Evolutionary conservation across 2,888 invertebrate species (phyloP).

Genomic region (Eurytoma californica): DNA sequence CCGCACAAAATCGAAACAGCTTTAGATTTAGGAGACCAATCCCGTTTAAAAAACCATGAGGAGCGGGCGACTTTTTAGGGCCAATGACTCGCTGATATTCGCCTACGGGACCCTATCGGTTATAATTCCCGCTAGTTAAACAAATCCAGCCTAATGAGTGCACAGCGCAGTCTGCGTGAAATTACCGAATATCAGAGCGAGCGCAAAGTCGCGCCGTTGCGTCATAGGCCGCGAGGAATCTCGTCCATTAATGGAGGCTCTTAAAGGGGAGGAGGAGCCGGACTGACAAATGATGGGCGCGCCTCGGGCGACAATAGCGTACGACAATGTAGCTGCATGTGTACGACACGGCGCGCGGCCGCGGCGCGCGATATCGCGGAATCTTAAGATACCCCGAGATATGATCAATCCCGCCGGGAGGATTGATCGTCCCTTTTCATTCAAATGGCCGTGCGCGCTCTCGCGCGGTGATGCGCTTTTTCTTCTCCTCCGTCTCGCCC

Average conservation of each 20-base stretch:
- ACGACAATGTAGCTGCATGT: constrained; percentile 64
- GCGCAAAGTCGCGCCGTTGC: constrained; percentile 5
- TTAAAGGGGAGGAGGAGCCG: constrained; percentile 3
- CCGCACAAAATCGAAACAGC: constrained; percentile 26
- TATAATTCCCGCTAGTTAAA: constrained; percentile 35
- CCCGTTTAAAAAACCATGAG: constrained; percentile 11
- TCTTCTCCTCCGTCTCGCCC: constrained; percentile 20
- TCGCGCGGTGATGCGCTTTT: constrained; percentile 48
- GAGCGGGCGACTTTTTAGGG: constrained; percentile 26
- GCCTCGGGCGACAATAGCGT: constrained; percentile 60
- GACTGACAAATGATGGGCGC: constrained; percentile 55
- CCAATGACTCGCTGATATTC: constrained; percentile 33
- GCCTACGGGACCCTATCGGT: not conserved
- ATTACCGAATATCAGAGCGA: constrained; percentile 12
- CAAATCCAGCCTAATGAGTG: constrained; percentile 37
- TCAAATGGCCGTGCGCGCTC: constrained; percentile 55
- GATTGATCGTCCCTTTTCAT: constrained; percentile 65
- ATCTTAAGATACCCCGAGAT: constrained; percentile 65
- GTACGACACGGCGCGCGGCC: constrained; percentile 59
- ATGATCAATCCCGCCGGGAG: constrained; percentile 63
- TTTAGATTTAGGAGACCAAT: not conserved
- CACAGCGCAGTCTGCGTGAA: not conserved
- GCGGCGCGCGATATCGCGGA: constrained; percentile 62
- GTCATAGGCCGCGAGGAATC: not conserved
- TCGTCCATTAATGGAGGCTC: constrained; percentile 5